These are phyloP conservation scores for Volucella zonaria DNA, from an alignment of 2,888 invertebrate genomes.

Conservation along the genomic window DNA sequence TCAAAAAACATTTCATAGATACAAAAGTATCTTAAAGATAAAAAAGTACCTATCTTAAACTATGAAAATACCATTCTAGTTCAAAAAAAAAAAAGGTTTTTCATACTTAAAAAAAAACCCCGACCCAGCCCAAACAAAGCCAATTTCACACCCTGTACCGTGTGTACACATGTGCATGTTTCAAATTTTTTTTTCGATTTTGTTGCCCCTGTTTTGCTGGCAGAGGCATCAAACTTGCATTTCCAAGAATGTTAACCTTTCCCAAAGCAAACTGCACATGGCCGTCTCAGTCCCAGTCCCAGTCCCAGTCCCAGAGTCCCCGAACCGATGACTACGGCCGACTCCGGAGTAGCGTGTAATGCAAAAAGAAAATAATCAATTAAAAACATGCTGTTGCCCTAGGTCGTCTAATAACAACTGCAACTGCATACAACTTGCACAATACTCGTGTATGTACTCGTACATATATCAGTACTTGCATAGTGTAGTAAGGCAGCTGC, in stretches of 20 bases:
- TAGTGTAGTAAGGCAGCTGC: conserved; percentile 21
- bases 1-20: not conserved
- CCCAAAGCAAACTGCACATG: conserved; percentile 1
- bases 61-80: not conserved
- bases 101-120: no score
- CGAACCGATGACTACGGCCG: no score
- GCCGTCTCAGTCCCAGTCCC: not conserved
- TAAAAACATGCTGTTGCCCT: conserved; percentile 63
- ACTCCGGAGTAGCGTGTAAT: not conserved
- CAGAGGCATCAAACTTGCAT: conserved; percentile 32
- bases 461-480: conserved; percentile 28
- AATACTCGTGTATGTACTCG: no score
- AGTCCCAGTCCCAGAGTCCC: not conserved
- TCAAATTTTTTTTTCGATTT: not conserved
- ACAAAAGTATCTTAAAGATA: conserved; percentile 15
- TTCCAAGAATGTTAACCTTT: conserved; percentile 22
- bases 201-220: conserved; percentile 3
- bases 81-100: not conserved
- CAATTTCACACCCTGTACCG: no score
- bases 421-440: not conserved
- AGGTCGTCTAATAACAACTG: conserved; percentile 49
- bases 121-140: no score
- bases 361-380: conserved; percentile 53
- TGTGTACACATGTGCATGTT: conserved; percentile 1
- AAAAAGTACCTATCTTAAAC: conserved; percentile 6